Conservation (phyloP, 2,113 vertebrate species). For the Plectropomus leopardus region DNA sequence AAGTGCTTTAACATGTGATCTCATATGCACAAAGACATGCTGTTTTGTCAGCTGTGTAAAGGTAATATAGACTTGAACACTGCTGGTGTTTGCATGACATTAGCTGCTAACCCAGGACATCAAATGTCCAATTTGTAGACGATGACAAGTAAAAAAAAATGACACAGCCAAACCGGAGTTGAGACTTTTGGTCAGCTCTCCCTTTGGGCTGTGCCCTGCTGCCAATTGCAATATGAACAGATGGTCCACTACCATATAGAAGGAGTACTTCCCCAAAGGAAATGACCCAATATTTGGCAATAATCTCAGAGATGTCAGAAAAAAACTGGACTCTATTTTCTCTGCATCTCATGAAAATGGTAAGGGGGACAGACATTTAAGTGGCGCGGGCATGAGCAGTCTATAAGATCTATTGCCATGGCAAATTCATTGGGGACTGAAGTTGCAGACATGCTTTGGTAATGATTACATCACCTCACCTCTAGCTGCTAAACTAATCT, state of each 20-base stretch:
- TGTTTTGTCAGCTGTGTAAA: slow-evolving; percentile 20
- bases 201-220: slow-evolving; percentile 30
- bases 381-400: not conserved
- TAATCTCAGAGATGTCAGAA: slow-evolving; percentile 29
- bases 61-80: not conserved
- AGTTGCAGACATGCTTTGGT: slow-evolving; percentile 21
- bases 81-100: slow-evolving; percentile 27
- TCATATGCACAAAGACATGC: not conserved
- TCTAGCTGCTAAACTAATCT: slow-evolving; percentile 29
- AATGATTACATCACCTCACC: slow-evolving; percentile 46
- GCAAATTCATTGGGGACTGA: slow-evolving; percentile 5
- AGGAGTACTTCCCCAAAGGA: slow-evolving; percentile 42
- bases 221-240: slow-evolving; percentile 60
- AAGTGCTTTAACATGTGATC: not conserved
- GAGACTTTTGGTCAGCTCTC: slow-evolving; percentile 32
- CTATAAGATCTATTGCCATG: slow-evolving; percentile 18
- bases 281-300: slow-evolving; percentile 68
- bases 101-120: slow-evolving; percentile 13
- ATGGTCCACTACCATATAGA: slow-evolving; percentile 54
- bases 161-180: slow-evolving; percentile 22
- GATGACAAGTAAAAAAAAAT: slow-evolving; percentile 18
- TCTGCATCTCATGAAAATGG: slow-evolving; percentile 8
- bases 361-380: slow-evolving; percentile 20
- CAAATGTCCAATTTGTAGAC: slow-evolving; percentile 43
- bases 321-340: slow-evolving; percentile 30